Base-by-base conservation (phyloP, 2,888 invertebrate genomes). In the Epicampocera succincta region DNA sequence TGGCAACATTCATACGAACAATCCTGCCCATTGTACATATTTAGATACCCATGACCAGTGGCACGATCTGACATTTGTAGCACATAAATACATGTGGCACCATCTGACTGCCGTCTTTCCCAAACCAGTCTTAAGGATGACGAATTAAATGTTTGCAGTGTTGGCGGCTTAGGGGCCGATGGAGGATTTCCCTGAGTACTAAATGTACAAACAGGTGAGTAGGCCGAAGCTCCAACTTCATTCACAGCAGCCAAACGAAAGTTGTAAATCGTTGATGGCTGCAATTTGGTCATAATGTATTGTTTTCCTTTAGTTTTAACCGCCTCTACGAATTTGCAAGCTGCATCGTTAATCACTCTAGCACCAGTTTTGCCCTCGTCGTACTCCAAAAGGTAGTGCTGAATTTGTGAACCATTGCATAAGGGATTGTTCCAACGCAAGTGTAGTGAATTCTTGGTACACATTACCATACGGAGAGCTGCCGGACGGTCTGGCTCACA, bases 191-290 rank as follows among this genome's bases (percentile, higher is more conserved):
- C 97, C 50, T 94, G 93, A 13, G 97, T 97, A 91, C 93, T 94
- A 85, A 93, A 94, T 84, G 93, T 92, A 42, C 93, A 92, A 84
- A 94, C 93, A 48, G 94, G 94, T 66, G 95, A 95, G 92, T 94
- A 95, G 13, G 93, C 92, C 86, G 95, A 94, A 88, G 93, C 93
- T 13, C 97, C 97, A 86, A 94, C 93, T 86, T 95, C 95, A 90
- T 97, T 97, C 78, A 95, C 93, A 85, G 96, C 97, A 50, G 96
- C 95, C 86, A 97, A 91, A 66, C 97, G 94, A 92, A 97, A 96
- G 81, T 93, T 93, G 91, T 97, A 97, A 77, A 94, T 92, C 2
- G 96, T 96, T 85, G 96, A 95, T 40, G 96, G 94, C 85, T 94
- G 94, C 82, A 98, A 92, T 89, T 95, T 95, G 86, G 93, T 93